Conservation (phyloP, 2,797 vertebrate genomes). For the Malurus splendens region DNA sequence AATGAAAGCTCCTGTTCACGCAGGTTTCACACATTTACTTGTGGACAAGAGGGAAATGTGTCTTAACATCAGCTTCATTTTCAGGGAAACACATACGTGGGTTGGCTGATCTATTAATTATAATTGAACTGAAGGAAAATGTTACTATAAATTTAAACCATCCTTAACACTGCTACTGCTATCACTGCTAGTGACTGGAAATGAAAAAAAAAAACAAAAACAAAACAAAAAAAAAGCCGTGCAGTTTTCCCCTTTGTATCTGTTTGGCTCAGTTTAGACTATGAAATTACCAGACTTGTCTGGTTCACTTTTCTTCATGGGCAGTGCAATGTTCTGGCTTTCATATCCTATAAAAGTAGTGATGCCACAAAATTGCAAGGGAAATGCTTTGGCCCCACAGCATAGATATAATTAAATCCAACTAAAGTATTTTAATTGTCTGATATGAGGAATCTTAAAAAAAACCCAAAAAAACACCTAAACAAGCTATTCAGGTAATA, state of each 20-base stretch:
- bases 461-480: neutral
- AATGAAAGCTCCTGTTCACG: neutral
- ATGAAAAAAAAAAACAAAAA: neutral
- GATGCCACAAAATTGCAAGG: slow-evolving; percentile 27
- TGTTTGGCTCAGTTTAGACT: neutral
- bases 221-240: neutral
- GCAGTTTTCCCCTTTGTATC: neutral
- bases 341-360: slow-evolving; percentile 20
- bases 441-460: neutral
- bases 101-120: neutral
- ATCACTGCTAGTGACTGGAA: neutral
- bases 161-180: neutral
- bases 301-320: slow-evolving; percentile 16
- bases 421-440: neutral
- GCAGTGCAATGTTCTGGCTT: slow-evolving; percentile 14
- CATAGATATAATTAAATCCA: slow-evolving; percentile 18
- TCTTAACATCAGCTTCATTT: neutral
- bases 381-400: neutral
- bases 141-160: neutral
- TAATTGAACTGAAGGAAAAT: neutral
- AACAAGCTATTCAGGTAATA: neutral
- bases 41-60: neutral
- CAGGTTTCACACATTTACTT: neutral
- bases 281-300: slow-evolving; percentile 31
- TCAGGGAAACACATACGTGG: neutral